Percentiles rank a stretch among this genome's conserved stretches.
Evolutionary conservation across 2,888 invertebrate genomes (phyloP).

Genomic region (Oscheius sp.): DNA sequence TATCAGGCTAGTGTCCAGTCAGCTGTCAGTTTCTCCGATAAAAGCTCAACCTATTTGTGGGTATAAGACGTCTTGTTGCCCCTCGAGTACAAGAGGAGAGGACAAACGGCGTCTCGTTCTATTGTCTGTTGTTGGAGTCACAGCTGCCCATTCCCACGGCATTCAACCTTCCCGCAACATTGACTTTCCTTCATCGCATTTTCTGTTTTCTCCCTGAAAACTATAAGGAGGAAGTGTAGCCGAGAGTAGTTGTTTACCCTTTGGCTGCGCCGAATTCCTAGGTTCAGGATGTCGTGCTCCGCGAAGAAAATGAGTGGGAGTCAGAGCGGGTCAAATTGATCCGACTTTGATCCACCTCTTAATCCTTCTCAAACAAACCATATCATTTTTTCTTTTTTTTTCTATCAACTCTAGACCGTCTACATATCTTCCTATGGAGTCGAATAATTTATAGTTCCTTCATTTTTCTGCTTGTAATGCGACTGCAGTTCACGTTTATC

Average conservation of each 20-base stretch:
- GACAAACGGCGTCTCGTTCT: background rate
- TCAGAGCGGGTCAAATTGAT: slow-evolving; percentile 3
- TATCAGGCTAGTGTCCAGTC: background rate
- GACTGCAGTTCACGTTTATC: too few relatives aligned
- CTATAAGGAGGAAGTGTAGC: slow-evolving; percentile 6
- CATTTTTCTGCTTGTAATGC: background rate
- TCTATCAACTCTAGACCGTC: background rate
- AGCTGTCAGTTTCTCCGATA: background rate
- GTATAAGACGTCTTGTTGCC: background rate
- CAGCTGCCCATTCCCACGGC: slow-evolving; percentile 12
- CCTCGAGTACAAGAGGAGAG: too few relatives aligned
- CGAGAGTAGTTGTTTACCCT: background rate
- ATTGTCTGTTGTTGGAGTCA: background rate
- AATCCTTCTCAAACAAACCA: background rate
- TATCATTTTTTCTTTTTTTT: background rate
- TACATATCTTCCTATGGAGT: background rate
- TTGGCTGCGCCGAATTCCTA: slow-evolving; percentile 21
- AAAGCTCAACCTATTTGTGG: background rate
- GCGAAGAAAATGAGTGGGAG: background rate
- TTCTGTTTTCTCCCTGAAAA: background rate
- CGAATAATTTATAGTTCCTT: background rate
- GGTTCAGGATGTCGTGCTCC: slow-evolving; percentile 21
- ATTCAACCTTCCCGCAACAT: slow-evolving; percentile 19
- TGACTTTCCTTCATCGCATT: background rate
- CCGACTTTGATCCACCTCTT: background rate